These are phyloP conservation scores for Microchirus variegatus DNA, from an alignment of 2,797 vertebrate species.

Conservation along the genomic window DNA sequence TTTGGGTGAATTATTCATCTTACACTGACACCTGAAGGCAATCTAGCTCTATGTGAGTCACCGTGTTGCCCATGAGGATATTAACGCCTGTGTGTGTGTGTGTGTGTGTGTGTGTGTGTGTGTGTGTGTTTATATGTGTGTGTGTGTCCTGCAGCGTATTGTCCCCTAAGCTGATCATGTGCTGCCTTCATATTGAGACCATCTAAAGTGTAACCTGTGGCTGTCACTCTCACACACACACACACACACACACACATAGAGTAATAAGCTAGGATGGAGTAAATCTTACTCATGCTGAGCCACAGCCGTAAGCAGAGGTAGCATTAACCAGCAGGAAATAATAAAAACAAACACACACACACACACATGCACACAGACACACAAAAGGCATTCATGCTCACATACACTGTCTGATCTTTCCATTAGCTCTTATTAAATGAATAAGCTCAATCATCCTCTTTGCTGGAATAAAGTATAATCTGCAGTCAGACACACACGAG, in stretches of 20 bases:
- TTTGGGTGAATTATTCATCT: constrained; percentile 77
- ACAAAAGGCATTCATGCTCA: constrained; percentile 14
- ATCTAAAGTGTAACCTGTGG: constrained; percentile 65
- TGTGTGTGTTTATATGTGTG: constrained; percentile 43
- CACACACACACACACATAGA: constrained; percentile 25
- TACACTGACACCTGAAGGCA: constrained; percentile 72
- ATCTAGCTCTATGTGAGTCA: constrained; percentile 72
- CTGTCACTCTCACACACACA: constrained; percentile 51
- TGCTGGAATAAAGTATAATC: constrained; percentile 54
- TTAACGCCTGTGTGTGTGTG: constrained; percentile 63
- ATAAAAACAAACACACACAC: constrained; percentile 4
- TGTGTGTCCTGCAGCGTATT: constrained; percentile 51
- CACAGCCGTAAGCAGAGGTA: constrained; percentile 49
- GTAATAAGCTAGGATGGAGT: constrained; percentile 63
- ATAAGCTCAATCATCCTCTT: constrained; percentile 63
- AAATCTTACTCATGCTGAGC: constrained; percentile 64
- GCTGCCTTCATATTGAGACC: constrained; percentile 59
- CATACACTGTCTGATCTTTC: constrained; percentile 38
- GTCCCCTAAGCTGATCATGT: constrained; percentile 68
- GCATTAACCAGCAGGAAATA: constrained; percentile 53
- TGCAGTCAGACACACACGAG: constrained; percentile 37
- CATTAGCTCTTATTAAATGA: constrained; percentile 65
- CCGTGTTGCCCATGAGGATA: constrained; percentile 65
- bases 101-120: constrained; percentile 44
- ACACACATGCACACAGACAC: constrained; percentile 20